Base-by-base conservation (phyloP, 2,888 invertebrate genomes). In the Aromia moschata region DNA sequence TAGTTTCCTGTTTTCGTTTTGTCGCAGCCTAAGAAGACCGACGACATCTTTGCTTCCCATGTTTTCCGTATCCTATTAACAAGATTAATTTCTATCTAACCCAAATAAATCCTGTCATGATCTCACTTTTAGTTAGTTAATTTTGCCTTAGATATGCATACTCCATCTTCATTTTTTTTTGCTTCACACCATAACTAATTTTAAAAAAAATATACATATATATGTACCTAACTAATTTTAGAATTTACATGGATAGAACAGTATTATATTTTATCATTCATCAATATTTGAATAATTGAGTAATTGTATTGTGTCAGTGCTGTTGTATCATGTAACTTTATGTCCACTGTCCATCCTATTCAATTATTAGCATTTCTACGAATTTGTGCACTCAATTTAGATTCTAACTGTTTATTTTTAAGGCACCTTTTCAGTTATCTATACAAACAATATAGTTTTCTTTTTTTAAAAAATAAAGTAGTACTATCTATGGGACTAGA, bases 11-110 rank as follows among this genome's bases (percentile, higher is more conserved):
- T 80, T 79, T 79, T 78, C 73, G 74, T 79, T 84, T 83, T 83
- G 82, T 82, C 81, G 83, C 84, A 85, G 85, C 84, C 81, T 85
- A 85, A 84, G 85, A 84, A 84, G 85, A 85, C 81, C 83, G 82
- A 80, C 78, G 79, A 80, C 81, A 81, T 75, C 76, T 75, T 71
- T 74, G 74, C 76, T 79, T 78, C 79, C 78, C 75, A 72, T 55
- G 70, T 75, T 76, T 74, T 78, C 77, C 74, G 72, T 69, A 70
- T 72, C 68, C 70, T 49, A 49, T 25, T 49, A 49, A 49, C 65
- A 49, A 45, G 52, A 52, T 60, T 56, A 55, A 43, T 51, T 51
- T 60, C 41, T 56, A 54, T 59, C 36, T 54, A 54, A 54, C 59
- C 51, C 52, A 58, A 3, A 56, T 37, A 31, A 53, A 33, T 55